Base-by-base conservation (phyloP, 1,140 invertebrate genomes). In the Micrasema minimum region DNA sequence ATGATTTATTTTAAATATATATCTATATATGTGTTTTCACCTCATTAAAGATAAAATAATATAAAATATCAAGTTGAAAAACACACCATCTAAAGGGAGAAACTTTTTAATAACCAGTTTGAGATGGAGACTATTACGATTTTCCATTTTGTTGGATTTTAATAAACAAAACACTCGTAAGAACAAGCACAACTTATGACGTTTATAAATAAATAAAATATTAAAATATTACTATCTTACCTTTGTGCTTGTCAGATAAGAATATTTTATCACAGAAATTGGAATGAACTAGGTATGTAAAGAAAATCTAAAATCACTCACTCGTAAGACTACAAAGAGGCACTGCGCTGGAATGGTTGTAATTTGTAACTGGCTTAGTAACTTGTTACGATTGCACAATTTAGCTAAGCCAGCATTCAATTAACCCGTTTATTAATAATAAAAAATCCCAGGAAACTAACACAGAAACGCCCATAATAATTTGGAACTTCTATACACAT, bases 401-500 rank as follows among this genome's bases (percentile, higher is more conserved):
- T n/a, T 7, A n/a, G 14, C 2, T 16, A n/a, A 5, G 43, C n/a
- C 6, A 46, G 43, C n/a, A 46, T 46, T 5, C 3, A 46, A 46
- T 46, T 9, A 14, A n/a, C 10, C 16, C 43, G n/a, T 46, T 46
- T 14, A 46, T 46, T 46, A 14, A 46, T 7, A 46, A 12, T 1
- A 7, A 31, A 31, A 48, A 20, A 12, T 1, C 5, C 9, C 20
- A 55, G 14, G 51, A 55, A 55, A 55, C 26, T 7, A 31, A 31
- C 26, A 55, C 22, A 59, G 16, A 59, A 11, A 59, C 55, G 55
- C 55, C 55, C 55, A 59, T 59, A 16, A 41, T 59, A 18, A 22
- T 12, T 51, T 22, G 14, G 1, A 23, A 51, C 2, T 41, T 38
- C 14, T 41, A 59, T 23, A 18, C 38, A 59, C 16, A 41, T 20